phyloP scores from a whole-genome alignment of 2,797 vertebrate genomes.

The Molossus alvarezi region DNA sequence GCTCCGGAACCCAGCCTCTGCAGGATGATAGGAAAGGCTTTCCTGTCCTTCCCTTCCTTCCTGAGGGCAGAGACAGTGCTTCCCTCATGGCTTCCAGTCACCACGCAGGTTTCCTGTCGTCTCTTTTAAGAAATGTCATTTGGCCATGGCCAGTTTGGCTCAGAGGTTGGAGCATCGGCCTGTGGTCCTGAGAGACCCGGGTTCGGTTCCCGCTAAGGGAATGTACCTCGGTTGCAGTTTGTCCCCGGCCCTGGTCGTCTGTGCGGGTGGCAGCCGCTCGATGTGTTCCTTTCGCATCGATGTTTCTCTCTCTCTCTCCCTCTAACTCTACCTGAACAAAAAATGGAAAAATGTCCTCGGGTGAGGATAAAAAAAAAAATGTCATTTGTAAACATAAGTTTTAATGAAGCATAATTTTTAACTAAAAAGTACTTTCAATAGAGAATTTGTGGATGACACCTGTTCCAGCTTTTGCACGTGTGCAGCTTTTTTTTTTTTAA shows the following conservation, averaged over 20 bases:
- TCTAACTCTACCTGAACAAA: too few relatives aligned
- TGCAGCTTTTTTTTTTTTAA: not conserved
- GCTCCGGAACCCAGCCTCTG: not conserved
- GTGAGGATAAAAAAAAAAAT: not conserved
- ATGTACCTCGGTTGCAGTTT: too few relatives aligned
- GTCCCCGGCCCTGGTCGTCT: too few relatives aligned
- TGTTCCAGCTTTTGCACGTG: not conserved
- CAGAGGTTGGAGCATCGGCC: too few relatives aligned
- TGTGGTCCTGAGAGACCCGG: too few relatives aligned
- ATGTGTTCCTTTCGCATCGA: too few relatives aligned
- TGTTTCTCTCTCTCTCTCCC: too few relatives aligned
- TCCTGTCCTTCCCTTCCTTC: not conserved
- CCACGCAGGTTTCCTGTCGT: not conserved
- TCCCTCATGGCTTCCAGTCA: not conserved
- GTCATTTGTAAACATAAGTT: not conserved
- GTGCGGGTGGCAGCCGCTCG: too few relatives aligned
- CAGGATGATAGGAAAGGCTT: not conserved
- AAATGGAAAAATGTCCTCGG: too few relatives aligned
- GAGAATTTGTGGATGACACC: not conserved
- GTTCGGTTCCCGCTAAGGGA: too few relatives aligned
- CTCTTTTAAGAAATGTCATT: not conserved
- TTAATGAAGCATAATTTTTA: conserved; percentile 1
- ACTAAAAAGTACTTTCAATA: not conserved
- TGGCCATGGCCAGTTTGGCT: not conserved
- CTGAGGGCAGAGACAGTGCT: not conserved